Evolutionary conservation across 2,113 vertebrate genomes (phyloP).

Genomic region (Coptodon rendalli): DNA sequence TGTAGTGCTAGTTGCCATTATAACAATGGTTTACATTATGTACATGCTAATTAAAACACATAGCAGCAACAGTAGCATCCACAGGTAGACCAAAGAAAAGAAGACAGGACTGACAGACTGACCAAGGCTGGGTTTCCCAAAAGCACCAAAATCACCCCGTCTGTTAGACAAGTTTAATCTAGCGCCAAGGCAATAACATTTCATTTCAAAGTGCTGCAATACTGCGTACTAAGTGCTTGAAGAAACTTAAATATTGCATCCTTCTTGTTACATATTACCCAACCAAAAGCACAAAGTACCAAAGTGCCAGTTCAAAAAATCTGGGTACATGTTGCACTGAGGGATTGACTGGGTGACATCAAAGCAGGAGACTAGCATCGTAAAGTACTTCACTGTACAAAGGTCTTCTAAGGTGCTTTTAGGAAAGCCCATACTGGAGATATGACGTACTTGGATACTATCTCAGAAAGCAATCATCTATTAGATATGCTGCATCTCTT

Average conservation of each 20-base stretch:
- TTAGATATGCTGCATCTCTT: conserved; percentile 14
- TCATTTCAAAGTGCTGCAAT: conserved; percentile 55
- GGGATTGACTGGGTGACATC: conserved; percentile 7
- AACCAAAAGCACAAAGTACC: conserved; percentile 35
- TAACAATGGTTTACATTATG: conserved; percentile 89
- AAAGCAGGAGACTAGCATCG: conserved; percentile 6
- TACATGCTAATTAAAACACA: conserved; percentile 74
- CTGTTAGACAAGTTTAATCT: conserved; percentile 1
- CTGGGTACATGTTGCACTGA: conserved; percentile 14
- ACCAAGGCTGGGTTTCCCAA: conserved; percentile 53
- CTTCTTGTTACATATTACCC: conserved; percentile 16
- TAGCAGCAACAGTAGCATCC: conserved; percentile 77
- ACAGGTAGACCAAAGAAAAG: conserved; percentile 53
- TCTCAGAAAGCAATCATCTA: conserved; percentile 18
- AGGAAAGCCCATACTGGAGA: conserved; percentile 46
- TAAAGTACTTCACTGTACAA: conserved; percentile 8
- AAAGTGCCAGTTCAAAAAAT: conserved; percentile 29
- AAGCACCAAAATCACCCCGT: conserved; percentile 40
- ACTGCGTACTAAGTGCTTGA: conserved; percentile 46
- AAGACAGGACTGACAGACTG: conserved; percentile 18
- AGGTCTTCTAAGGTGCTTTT: conserved; percentile 41
- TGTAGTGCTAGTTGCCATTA: conserved; percentile 84
- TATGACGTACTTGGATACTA: background rate
- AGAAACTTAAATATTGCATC: conserved; percentile 5
- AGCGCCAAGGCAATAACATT: conserved; percentile 31